phyloP scores from a whole-genome alignment of 2,888 invertebrate genomes.

The Drosophila meridionalis region DNA sequence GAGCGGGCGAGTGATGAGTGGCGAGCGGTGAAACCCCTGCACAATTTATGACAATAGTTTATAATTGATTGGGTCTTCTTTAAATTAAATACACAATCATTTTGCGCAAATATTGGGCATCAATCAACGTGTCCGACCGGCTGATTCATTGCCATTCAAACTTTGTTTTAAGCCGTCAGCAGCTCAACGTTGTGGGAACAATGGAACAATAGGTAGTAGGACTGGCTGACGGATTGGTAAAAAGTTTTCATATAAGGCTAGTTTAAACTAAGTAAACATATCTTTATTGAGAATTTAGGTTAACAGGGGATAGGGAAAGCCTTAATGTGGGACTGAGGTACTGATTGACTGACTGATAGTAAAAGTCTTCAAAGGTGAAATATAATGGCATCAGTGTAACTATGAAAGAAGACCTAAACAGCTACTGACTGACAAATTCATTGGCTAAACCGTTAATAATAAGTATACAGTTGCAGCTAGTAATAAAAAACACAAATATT shows the following conservation, averaged over 20 bases:
- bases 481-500: not conserved
- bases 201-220: not conserved
- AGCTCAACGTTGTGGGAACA: not conserved
- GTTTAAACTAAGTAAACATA: no score
- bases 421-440: not conserved
- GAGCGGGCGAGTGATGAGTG: not conserved
- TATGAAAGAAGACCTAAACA: not conserved
- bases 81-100: slow-evolving; percentile 2
- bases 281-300: no score
- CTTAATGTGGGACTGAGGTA: no score
- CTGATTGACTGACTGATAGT: not conserved
- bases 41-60: slow-evolving; percentile 13
- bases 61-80: slow-evolving; percentile 10
- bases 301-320: no score
- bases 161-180: not conserved
- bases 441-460: not conserved
- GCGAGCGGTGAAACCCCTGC: slow-evolving; percentile 1
- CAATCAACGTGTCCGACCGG: not conserved
- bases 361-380: no score
- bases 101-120: slow-evolving; percentile 5
- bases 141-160: not conserved
- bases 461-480: no score
- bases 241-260: not conserved
- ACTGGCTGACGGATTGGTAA: not conserved
- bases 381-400: no score